These are phyloP conservation scores for Trissoscelio sp. DNA, from an alignment of 2,888 invertebrate species.

Conservation along the genomic window DNA sequence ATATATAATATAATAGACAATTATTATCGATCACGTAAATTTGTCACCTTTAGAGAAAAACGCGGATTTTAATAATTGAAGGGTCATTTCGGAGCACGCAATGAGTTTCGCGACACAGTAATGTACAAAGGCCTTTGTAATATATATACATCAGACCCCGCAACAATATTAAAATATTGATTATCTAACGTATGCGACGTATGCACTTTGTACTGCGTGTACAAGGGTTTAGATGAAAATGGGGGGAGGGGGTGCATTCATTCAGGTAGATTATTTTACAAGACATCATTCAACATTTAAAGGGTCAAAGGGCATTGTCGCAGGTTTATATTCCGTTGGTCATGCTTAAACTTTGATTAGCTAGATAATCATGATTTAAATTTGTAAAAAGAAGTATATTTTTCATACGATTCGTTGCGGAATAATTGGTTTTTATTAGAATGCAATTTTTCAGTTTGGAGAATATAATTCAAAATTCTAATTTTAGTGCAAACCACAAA, in stretches of 20 bases:
- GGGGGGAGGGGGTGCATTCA: conserved; percentile 71
- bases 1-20: neutral
- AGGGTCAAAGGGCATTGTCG: conserved; percentile 26
- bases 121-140: conserved; percentile 70
- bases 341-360: neutral
- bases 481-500: conserved; percentile 44
- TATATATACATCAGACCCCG: conserved; percentile 69
- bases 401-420: too few relatives aligned
- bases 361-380: too few relatives aligned
- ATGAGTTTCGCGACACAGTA: conserved; percentile 59
- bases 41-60: conserved; percentile 16
- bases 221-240: conserved; percentile 77
- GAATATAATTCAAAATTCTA: conserved; percentile 26
- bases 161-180: conserved; percentile 84
- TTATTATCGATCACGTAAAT: conserved; percentile 8
- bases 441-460: conserved; percentile 5
- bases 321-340: conserved; percentile 6
- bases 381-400: too few relatives aligned
- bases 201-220: conserved; percentile 82
- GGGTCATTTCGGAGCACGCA: conserved; percentile 56
- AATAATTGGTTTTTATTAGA: too few relatives aligned
- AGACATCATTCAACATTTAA: conserved; percentile 70
- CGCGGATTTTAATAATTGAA: conserved; percentile 40
- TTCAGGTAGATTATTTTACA: conserved; percentile 76
- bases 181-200: conserved; percentile 83